phyloP scores from a whole-genome alignment of 2,113 vertebrate species.

The Oncorhynchus kisutch region DNA sequence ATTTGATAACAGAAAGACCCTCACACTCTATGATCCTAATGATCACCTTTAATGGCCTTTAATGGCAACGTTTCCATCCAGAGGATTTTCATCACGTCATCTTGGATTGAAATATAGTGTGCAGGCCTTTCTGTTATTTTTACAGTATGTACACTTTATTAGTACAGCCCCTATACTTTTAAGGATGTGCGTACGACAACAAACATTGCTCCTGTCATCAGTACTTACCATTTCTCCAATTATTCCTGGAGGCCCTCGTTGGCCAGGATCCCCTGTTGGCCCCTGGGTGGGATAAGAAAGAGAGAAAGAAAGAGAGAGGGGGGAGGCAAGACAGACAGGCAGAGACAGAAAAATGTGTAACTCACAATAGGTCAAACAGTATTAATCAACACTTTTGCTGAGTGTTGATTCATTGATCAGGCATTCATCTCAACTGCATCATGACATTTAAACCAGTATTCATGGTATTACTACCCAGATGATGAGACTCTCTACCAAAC shows the following conservation, averaged over 20 bases:
- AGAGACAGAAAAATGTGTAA: neutral
- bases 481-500: neutral
- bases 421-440: no score
- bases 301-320: neutral
- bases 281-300: slow-evolving; percentile 66
- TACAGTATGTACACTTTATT: no score
- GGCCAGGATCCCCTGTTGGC: slow-evolving; percentile 73
- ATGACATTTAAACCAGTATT: neutral
- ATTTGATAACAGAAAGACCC: no score
- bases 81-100: no score
- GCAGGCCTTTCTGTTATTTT: no score
- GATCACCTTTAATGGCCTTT: no score
- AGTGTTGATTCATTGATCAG: no score
- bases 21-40: no score
- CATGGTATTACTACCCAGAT: neutral
- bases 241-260: slow-evolving; percentile 73
- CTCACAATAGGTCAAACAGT: neutral
- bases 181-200: neutral
- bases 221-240: slow-evolving; percentile 77
- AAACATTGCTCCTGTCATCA: neutral
- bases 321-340: neutral
- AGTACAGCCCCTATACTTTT: no score
- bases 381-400: no score
- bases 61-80: no score
- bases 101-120: no score